phyloP scores from a whole-genome alignment of 2,113 vertebrate genomes.

The Bujurquina vittata region DNA sequence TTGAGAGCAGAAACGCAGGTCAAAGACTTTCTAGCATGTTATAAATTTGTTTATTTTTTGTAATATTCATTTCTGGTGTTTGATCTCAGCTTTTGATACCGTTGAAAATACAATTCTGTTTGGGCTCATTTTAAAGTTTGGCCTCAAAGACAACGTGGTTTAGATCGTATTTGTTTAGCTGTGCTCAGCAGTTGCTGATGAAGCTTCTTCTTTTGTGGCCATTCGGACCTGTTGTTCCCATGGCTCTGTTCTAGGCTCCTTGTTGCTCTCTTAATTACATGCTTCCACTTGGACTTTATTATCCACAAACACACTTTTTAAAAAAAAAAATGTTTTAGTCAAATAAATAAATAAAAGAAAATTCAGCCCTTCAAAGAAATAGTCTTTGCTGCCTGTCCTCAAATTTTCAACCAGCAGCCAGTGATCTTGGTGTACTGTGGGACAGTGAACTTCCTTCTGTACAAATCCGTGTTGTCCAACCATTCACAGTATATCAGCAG shows the following conservation, averaged over 20 bases:
- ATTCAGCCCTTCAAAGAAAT: too few species aligned
- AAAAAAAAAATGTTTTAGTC: too few species aligned
- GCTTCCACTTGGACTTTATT: not conserved
- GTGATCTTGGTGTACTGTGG: too few species aligned
- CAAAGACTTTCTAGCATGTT: not conserved
- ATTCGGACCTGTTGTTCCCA: not conserved
- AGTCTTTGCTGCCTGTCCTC: too few species aligned
- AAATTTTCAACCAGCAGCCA: too few species aligned
- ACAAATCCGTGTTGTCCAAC: too few species aligned
- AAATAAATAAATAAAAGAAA: too few species aligned
- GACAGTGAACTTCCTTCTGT: too few species aligned
- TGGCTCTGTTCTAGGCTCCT: not conserved
- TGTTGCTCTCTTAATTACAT: not conserved
- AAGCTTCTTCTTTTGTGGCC: not conserved
- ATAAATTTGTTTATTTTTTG: not conserved
- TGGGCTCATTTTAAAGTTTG: not conserved
- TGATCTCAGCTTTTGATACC: not conserved
- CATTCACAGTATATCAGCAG: too few species aligned
- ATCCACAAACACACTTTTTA: not conserved
- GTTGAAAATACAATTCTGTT: not conserved
- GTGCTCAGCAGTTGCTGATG: not conserved
- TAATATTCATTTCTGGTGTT: not conserved
- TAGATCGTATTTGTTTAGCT: not conserved
- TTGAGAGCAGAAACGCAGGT: not conserved
- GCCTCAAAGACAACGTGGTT: not conserved